phyloP scores from a whole-genome alignment of 2,113 vertebrate species.

The Tachysurus vachellii region DNA sequence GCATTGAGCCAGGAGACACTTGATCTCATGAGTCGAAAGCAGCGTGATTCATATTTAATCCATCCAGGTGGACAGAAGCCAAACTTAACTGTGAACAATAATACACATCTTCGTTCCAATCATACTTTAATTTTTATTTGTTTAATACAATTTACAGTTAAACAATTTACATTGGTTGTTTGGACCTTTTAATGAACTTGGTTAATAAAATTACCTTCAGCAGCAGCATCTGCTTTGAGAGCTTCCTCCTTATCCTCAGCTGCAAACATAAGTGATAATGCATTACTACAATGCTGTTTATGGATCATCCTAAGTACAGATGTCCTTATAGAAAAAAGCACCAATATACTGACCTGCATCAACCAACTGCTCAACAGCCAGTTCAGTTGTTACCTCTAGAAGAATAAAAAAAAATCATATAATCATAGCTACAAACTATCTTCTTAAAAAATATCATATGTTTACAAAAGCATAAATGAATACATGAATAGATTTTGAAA shows the following conservation, averaged over 20 bases:
- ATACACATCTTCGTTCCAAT: neutral
- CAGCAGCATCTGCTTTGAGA: neutral
- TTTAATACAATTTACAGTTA: neutral
- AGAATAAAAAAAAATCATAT: neutral
- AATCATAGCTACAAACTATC: neutral
- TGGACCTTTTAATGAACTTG: no score
- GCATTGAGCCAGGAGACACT: neutral
- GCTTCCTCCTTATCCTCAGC: neutral
- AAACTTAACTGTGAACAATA: neutral
- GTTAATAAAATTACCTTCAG: neutral
- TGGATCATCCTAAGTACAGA: neutral
- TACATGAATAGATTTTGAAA: neutral
- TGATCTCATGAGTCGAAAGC: constrained; percentile 6
- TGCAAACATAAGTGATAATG: neutral
- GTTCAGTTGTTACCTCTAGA: neutral
- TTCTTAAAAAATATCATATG: neutral
- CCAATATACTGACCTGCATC: constrained; percentile 1
- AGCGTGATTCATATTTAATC: neutral
- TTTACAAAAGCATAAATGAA: neutral
- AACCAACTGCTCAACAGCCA: neutral
- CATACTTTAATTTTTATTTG: neutral
- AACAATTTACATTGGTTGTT: neutral
- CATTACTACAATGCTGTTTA: neutral
- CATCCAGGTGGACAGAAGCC: constrained; percentile 4
- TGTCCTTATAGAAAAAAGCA: neutral